Base-by-base conservation (phyloP, 2,113 vertebrate species). In the Ardeotis arabs region DNA sequence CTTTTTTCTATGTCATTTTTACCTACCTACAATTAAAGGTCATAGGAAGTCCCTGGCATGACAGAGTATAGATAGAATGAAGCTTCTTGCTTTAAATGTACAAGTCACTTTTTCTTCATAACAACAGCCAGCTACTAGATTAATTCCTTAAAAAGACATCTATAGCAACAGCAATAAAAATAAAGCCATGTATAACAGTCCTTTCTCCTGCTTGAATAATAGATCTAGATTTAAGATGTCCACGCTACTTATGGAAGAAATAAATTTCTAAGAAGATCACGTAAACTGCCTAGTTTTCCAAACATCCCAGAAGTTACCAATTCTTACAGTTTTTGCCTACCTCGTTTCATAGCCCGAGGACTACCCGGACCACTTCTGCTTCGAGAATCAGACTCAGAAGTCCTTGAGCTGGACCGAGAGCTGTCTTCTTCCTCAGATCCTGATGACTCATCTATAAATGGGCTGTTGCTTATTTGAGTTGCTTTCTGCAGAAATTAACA, bases 401-500 rank as follows among this genome's bases (percentile, higher is more conserved):
- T 98, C 90, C 97, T 98, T 7, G 99, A 99, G 97, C 99, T 98
- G 91, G 98, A 98, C 45, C 96, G 74, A 68, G 99, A 99, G 88
- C 98, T 98, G 27, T 99, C 98, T 21, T 99, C 99, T 80, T 99
- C 99, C 87, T 99, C 99, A 1, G 99, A 99, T 55, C 99, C 99
- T 16, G 99, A 99, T 0, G 98, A 99, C 56, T 99, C 99, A 13
- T 99, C 99, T 19, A 98, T 97, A 95, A 99, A 98, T 0, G 99
- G 98, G 93, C 98, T 99, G 97, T 96, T 99, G 97, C 99, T 99
- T 96, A 99, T 98, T 89, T 99, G 98, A 67, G 99, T 99, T 84
- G 99, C 99, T 97, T 99, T 99, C 99, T 99, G 97, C 84, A 97
- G 88, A 95, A 93, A 96, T 64, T 41, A 97, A 78, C 94, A 94